A percentile compares a stretch with the other conserved stretches of the same genome.
Conservation (phyloP, 2,113 vertebrate genomes). For the Callopanchax toddi region DNA sequence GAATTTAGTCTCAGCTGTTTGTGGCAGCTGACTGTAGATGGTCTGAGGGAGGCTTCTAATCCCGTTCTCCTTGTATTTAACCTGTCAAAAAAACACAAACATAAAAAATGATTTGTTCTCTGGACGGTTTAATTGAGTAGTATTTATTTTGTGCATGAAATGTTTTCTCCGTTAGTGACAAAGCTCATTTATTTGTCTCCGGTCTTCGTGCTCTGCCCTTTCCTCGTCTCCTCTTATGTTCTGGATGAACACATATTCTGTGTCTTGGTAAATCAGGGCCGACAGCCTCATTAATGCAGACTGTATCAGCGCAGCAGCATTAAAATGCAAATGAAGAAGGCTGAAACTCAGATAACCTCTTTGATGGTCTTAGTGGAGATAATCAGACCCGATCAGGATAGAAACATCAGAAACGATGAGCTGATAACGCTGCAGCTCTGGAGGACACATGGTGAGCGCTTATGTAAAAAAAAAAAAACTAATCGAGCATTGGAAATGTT, state of each 20-base stretch:
- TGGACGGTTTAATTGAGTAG: too few relatives aligned
- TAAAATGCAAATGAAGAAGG: slow-evolving; percentile 14
- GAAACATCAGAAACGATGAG: neutral
- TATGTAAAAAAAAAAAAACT: too few relatives aligned
- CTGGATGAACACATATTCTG: neutral
- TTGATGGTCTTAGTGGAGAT: slow-evolving; percentile 27
- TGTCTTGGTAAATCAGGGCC: neutral
- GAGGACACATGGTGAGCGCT: neutral
- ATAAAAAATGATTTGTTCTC: neutral
- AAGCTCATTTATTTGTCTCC: too few relatives aligned
- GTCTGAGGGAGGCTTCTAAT: slow-evolving; percentile 34
- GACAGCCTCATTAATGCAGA: slow-evolving; percentile 1
- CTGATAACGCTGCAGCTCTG: neutral
- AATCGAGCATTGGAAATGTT: too few relatives aligned
- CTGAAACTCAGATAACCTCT: slow-evolving; percentile 8
- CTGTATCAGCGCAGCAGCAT: neutral
- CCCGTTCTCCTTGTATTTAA: slow-evolving; percentile 42
- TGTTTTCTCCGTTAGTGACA: too few relatives aligned
- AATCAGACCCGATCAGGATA: neutral
- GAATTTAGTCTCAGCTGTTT: slow-evolving; percentile 42
- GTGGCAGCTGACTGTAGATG: slow-evolving; percentile 43
- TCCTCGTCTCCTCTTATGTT: too few relatives aligned
- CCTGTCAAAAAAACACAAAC: slow-evolving; percentile 18
- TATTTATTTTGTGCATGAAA: too few relatives aligned
- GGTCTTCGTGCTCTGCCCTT: too few relatives aligned